Evolutionary conservation across 2,797 vertebrate species (phyloP), one percentile per base, ranked within the genome.

Genomic region (Carapus acus): DNA sequence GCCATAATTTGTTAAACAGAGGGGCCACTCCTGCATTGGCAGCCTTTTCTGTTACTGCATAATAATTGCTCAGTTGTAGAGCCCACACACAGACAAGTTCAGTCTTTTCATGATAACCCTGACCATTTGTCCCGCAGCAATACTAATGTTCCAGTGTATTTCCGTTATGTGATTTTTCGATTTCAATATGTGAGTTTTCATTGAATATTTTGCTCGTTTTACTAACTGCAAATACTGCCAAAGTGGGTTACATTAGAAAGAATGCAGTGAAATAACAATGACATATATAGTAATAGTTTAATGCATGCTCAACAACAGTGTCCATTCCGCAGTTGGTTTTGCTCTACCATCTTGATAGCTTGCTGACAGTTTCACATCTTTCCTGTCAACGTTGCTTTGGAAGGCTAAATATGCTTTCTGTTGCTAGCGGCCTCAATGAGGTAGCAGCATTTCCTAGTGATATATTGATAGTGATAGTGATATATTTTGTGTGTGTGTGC

Each of bases 151-250:
- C 40, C 40, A 31, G 68, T 47, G 20, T 65, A 49, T 49, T 62
- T 36, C 49, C 48, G 43, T 36, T 4, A 15, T 61, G 58, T 71
- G 58, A 43, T 73, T 40, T 46, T 58, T 51, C 64, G 44, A 76
- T 74, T 49, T 50, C 54, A 59, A 36, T 64, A 43, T 61, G 13
- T 71, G 63, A 59, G 54, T 72, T 54, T 36, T 57, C 48, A 73
- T 68, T 76, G 40, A 75, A 78, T 67, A 24, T 77, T 54, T 71
- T 65, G 20, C 38, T 58, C 49, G 68, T 82, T 69, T 56, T 74
- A 73, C 69, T 71, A 72, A 76, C 69, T 51, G 47, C 64, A 39
- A 36, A 13, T 3, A 33, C 8, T 5, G 31, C 14, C 4, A 11
- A 40, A 54, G 60, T 49, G 60, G 61, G 47, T 38, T 46, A 13